phyloP scores from a whole-genome alignment of 2,888 invertebrate genomes.

The Kuschelorhynchus macadamiae region DNA sequence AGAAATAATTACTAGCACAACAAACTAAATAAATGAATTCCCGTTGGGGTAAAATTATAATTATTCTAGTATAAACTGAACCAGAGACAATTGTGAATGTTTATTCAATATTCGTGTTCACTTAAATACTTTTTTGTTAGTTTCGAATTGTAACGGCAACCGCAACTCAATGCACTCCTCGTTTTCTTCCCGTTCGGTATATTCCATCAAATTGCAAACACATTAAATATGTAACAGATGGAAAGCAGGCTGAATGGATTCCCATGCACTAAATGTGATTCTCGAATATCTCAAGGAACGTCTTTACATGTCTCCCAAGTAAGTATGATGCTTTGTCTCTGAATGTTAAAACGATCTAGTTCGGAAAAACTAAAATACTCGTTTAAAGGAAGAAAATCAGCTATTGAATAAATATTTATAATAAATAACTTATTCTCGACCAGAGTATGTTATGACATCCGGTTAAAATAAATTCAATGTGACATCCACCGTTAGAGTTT shows the following conservation, averaged over 20 bases:
- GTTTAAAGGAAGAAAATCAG: no score
- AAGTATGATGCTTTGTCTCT: not conserved
- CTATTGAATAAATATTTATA: no score
- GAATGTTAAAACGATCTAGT: not conserved
- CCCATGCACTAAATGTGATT: constrained; percentile 13
- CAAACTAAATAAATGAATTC: no score
- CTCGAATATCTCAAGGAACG: constrained; percentile 13
- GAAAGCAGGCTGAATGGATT: constrained; percentile 12
- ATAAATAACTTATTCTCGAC: no score
- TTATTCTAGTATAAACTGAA: not conserved
- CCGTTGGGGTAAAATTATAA: no score
- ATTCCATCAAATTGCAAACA: not conserved
- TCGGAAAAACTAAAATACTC: no score
- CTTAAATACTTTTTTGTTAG: no score
- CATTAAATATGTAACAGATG: constrained; percentile 28
- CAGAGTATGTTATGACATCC: no score
- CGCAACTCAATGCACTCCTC: not conserved
- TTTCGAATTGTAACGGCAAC: not conserved
- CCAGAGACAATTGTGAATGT: not conserved
- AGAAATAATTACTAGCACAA: no score
- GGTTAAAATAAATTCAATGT: no score
- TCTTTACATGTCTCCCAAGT: constrained; percentile 14
- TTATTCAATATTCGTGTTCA: no score
- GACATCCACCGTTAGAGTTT: no score
- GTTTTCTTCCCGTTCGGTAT: not conserved